Evolutionary conservation across 2,113 vertebrate genomes (phyloP).

Genomic region (Hemiscyllium ocellatum): DNA sequence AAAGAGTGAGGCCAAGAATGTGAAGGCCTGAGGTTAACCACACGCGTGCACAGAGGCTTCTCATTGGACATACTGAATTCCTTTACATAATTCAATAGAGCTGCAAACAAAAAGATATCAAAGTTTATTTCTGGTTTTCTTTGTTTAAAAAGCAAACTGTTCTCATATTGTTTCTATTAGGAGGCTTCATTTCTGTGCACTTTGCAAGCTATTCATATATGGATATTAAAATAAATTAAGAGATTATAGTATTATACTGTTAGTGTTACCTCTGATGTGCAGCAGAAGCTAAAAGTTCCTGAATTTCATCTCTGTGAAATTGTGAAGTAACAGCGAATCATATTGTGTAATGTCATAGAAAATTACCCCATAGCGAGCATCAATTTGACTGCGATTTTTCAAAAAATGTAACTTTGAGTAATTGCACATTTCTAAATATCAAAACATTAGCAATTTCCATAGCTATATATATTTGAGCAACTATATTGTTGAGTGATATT

Average conservation of each 20-base stretch:
- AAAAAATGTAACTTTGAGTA: neutral
- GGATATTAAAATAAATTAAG: constrained; percentile 42
- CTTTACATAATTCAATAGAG: constrained; percentile 34
- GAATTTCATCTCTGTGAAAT: constrained; percentile 39
- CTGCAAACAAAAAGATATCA: constrained; percentile 35
- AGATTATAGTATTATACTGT: constrained; percentile 38
- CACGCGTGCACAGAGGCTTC: neutral
- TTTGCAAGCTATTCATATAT: constrained; percentile 21
- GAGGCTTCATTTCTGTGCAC: neutral
- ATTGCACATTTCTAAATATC: neutral
- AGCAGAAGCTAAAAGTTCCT: constrained; percentile 34
- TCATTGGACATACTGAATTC: constrained; percentile 25
- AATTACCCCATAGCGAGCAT: neutral
- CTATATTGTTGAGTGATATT: constrained; percentile 41
- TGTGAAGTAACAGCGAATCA: constrained; percentile 30
- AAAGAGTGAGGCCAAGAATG: neutral
- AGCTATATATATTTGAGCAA: constrained; percentile 41
- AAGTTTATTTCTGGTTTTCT: constrained; percentile 27
- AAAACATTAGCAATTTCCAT: constrained; percentile 45
- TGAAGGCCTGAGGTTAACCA: constrained; percentile 7
- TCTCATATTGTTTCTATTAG: constrained; percentile 33
- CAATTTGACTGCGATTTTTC: neutral
- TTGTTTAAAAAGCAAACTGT: constrained; percentile 35
- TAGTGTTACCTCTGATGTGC: constrained; percentile 40
- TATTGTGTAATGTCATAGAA: neutral